phyloP scores from a whole-genome alignment of 2,113 vertebrate genomes.

The Nymphicus hollandicus region DNA sequence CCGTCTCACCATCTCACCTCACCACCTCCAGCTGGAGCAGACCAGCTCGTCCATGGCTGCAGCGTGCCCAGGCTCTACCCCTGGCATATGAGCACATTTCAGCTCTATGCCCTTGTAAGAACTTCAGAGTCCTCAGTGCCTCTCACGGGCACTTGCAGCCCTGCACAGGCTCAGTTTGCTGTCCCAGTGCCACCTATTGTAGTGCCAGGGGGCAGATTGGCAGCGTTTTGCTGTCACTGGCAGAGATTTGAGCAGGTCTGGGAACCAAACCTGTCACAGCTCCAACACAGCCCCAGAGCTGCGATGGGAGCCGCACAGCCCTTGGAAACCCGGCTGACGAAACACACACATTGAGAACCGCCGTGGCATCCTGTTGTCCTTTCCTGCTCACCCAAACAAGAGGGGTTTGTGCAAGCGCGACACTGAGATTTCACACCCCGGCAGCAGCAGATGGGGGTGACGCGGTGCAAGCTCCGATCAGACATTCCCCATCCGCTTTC shows the following conservation, averaged over 20 bases:
- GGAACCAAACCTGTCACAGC: background rate
- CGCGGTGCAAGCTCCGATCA: rapidly evolving
- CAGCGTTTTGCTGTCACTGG: background rate
- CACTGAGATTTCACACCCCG: rapidly evolving
- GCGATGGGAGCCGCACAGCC: rapidly evolving
- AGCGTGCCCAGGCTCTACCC: background rate
- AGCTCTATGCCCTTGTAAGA: background rate
- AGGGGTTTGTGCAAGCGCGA: background rate
- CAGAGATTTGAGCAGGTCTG: background rate
- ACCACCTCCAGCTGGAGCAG: background rate
- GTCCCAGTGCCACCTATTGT: background rate
- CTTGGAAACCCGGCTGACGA: background rate
- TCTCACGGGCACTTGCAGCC: background rate
- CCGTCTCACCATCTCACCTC: background rate
- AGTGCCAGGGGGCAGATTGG: background rate
- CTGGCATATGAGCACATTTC: rapidly evolving
- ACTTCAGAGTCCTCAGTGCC: no score
- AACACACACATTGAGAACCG: background rate
- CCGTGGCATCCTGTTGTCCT: rapidly evolving
- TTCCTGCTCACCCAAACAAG: background rate
- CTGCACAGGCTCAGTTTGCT: background rate
- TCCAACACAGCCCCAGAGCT: background rate
- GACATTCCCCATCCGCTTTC: background rate
- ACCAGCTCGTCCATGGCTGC: background rate
- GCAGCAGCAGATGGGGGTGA: background rate